A percentile compares a stretch with the other conserved stretches of the same genome.
Evolutionary conservation across 1,140 invertebrate species (phyloP).

Genomic region (Eumaeus atala): DNA sequence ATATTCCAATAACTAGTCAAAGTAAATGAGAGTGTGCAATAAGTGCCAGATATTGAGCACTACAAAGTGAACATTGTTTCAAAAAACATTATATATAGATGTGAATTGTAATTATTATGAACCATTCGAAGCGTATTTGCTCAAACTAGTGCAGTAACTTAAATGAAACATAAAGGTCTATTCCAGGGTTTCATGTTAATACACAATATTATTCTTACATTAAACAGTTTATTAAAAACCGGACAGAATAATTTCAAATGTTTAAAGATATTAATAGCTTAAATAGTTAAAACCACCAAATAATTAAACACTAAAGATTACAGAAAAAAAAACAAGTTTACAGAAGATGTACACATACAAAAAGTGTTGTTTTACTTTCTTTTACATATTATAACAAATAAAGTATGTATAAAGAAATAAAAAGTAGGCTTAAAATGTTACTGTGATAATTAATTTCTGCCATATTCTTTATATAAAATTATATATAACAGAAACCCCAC

Average conservation of each 20-base stretch:
- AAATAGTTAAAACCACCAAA: too few relatives aligned
- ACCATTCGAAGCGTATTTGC: constrained; percentile 19
- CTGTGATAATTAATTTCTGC: constrained; percentile 22
- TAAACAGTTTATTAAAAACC: too few relatives aligned
- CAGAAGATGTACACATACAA: too few relatives aligned
- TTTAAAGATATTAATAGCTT: too few relatives aligned
- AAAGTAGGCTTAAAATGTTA: constrained; percentile 13
- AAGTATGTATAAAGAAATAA: not conserved
- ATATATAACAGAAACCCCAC: constrained; percentile 11
- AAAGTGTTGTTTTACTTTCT: not conserved
- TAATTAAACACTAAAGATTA: too few relatives aligned
- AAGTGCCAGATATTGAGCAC: constrained; percentile 53
- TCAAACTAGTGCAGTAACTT: constrained; percentile 24
- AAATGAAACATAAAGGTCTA: not conserved
- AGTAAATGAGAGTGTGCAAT: constrained; percentile 30
- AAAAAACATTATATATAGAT: constrained; percentile 13
- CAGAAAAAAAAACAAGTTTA: too few relatives aligned
- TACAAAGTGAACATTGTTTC: constrained; percentile 31
- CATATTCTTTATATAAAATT: constrained; percentile 12
- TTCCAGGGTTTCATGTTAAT: not conserved
- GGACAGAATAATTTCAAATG: too few relatives aligned
- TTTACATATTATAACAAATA: not conserved
- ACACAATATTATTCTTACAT: too few relatives aligned
- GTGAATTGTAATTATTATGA: constrained; percentile 11
- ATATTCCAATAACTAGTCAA: constrained; percentile 44